These are phyloP conservation scores for Aricia artaxerxes DNA, from an alignment of 2,888 invertebrate species.

Conservation along the genomic window DNA sequence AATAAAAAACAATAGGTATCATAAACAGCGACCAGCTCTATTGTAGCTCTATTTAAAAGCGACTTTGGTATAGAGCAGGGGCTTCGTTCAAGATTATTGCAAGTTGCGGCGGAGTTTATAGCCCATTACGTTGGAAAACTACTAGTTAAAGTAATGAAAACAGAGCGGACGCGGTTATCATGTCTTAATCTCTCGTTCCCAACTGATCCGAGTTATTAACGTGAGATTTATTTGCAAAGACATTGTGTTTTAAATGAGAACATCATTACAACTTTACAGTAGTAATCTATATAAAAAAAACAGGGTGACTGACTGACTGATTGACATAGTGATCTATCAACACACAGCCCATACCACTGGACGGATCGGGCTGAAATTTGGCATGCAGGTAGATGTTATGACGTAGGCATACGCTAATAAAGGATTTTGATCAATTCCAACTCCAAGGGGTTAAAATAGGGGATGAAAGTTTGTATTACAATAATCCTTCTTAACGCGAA, in stretches of 20 bases:
- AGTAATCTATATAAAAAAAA: no score
- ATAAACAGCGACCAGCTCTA: background rate
- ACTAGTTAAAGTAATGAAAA: slow-evolving; percentile 73
- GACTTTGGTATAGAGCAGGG: background rate
- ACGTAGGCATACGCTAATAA: no score
- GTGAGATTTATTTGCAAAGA: background rate
- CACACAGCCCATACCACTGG: no score
- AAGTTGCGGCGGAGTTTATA: slow-evolving; percentile 69
- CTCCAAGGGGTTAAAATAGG: no score
- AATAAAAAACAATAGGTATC: background rate
- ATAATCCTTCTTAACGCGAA: no score
- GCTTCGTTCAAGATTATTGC: slow-evolving; percentile 56
- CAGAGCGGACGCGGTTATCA: slow-evolving; percentile 72
- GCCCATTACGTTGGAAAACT: slow-evolving; percentile 70
- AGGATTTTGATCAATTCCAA: no score
- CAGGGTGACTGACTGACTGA: no score
- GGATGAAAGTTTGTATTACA: no score
- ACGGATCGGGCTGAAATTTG: no score
- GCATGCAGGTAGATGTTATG: no score
- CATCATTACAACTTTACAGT: no score
- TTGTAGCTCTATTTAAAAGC: background rate
- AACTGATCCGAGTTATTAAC: slow-evolving; percentile 10
- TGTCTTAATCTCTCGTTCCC: slow-evolving; percentile 58
- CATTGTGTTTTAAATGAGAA: background rate
- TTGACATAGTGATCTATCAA: no score